Base-by-base conservation (phyloP, 2,888 invertebrate genomes). In the Gryllus longicercus region DNA sequence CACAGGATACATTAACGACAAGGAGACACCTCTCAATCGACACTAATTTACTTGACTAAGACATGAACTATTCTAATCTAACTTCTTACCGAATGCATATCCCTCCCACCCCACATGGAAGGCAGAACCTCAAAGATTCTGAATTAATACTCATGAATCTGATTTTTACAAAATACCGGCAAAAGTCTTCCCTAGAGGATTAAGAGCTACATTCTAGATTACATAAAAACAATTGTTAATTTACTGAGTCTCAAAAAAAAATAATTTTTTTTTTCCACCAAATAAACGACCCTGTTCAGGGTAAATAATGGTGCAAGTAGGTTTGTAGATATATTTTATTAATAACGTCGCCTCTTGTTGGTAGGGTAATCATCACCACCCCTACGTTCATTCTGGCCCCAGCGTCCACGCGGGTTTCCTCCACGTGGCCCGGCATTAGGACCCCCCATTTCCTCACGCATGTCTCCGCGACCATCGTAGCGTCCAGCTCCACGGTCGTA, bases 341-440 rank as follows among this genome's bases (percentile, higher is more conserved):
- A 77, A 50, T 90, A 92, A 86, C 90, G 92, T 83, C 92, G 91
- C 85, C 92, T 90, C 84, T 92, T 90, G 88, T 91, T 92, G 88
- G 90, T 90, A 85, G 91, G 91, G 87, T 88, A 92, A 88, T 91
- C 91, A 83, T 92, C 92, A 51, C 82, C 83, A 74, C 77, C 82
- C 79, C 84, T 83, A 78, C 84, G 84, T 76, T 84, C 84, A 83
- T 81, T 83, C 82, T 81, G 84, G 77, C 82, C 82, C 83, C 82
- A 82, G 74, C 82, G 81, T 14, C 82, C 79, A 50, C 81, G 80
- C 25, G 80, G 82, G 50, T 81, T 82, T 74, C 81, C 81, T 50
- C 82, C 80, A 51, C 79, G 81, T 76, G 80, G 78, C 49, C 81
- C 80, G 63, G 78, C 78, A 76, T 81, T 80, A n/a, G 80, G 80